Base-by-base conservation (phyloP, 1,140 invertebrate genomes). In the Hylaeus volcanicus region DNA sequence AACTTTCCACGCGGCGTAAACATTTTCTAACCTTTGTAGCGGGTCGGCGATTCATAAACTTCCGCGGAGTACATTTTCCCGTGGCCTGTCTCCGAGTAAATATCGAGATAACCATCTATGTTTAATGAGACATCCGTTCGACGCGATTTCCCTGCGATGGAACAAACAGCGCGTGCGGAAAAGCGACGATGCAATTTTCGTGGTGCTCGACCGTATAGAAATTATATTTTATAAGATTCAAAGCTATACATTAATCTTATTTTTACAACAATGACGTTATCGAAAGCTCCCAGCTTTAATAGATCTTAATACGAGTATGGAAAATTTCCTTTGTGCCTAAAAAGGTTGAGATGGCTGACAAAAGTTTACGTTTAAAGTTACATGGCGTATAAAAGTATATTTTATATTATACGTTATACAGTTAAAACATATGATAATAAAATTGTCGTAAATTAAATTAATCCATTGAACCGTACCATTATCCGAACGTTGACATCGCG, bases 131-230 rank as follows among this genome's bases (percentile, higher is more conserved):
- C n/a, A 60, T 72, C 26, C 55, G 64, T 51, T 58, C 51, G 60
- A 55, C 64, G 65, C 74, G 65, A 81, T 81, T 82, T 82, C 80
- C 76, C 53, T 43, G 73, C 26, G 45, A 15, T 60, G 41, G 41
- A 71, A 11, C 53, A 41, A 45, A 55, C 6, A 61, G 61, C 84
- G 76, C 61, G 85, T 63, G 85, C 82, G 76, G 76, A 78, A 71
- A 78, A 78, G 55, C 64, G 53, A 41, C 41, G n/a, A 55, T 37
- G 41, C 12, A 73, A 81, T 60, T 26, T 26, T 26, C 26, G 26
- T 26, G 26, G 0, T 26, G 26, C 26, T 26, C 0, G 26, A 26
- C 26, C 26, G 26, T 26, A 26, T 26, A 26, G 26, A 26, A 26
- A 26, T 26, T 26, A 26, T 26, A 26, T 26, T 26, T 26, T 26